These are phyloP conservation scores for Dermatophagoides farinae DNA, from an alignment of 1,140 invertebrate species.

Conservation along the genomic window DNA sequence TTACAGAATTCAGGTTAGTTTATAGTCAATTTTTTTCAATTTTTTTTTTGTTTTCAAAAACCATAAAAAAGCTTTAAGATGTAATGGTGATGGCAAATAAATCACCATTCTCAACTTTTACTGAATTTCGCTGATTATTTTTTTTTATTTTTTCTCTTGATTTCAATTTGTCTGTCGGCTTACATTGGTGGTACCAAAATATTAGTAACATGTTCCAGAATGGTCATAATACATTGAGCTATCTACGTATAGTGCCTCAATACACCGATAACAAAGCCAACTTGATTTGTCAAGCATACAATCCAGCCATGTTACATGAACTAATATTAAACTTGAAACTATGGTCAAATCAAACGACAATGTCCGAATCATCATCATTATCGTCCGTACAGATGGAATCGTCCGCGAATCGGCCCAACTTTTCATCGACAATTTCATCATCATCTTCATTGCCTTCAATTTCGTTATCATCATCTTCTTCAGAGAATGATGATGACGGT, in stretches of 20 bases:
- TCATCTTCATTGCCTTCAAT: background rate
- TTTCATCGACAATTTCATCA: background rate
- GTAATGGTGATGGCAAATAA: too few relatives aligned
- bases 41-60: background rate
- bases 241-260: background rate
- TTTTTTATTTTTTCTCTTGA: background rate
- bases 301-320: background rate
- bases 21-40: background rate
- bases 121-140: background rate
- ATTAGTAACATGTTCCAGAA: background rate
- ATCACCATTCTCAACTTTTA: background rate
- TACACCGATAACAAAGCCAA: constrained; percentile 2
- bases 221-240: background rate
- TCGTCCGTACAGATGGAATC: background rate
- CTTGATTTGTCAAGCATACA: background rate
- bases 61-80: background rate
- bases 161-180: background rate
- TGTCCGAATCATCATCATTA: background rate
- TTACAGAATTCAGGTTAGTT: constrained; percentile 3
- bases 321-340: background rate
- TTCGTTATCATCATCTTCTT: background rate
- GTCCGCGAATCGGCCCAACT: background rate
- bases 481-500: background rate
- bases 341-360: too few relatives aligned
- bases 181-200: too few relatives aligned